Evolutionary conservation across 1,140 invertebrate species (phyloP), one percentile per base, ranked within the genome.

Genomic region (Papilio aristodemus): DNA sequence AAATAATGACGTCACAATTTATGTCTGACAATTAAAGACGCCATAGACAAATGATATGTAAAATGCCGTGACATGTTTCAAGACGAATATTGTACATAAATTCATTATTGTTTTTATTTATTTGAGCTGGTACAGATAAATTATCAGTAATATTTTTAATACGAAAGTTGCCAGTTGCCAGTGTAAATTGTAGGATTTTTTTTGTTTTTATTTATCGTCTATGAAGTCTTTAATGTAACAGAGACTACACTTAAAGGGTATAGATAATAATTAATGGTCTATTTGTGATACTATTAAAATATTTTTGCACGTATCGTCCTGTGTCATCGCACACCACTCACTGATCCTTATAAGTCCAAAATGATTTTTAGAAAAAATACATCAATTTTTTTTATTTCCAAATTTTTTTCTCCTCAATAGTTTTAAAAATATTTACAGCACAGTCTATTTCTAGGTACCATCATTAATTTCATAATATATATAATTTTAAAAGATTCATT

Each of bases 321-420:
- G 75, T 72, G 70, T 58, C 72, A 71, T 71, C 70, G 76, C 19
- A 75, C 76, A 82, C 75, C 73, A 72, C 73, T 73, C 76, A 58
- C 64, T 68, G 71, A 32, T 69, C 70, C 72, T 57, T 68, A 69
- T 54, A 54, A 72, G 74, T 71, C 68, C 75, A 80, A 79, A 84
- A 80, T 81, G 70, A 84, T 82, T 81, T 39, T 83, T 87, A 86
- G 84, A 89, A 89, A 89, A 89, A 87, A 89, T 87, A 89, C 81
- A 84, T 86, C 74, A 63, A 76, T 86, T 81, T 78, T 76, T n/a
- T n/a, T 75, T 83, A 66, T 74, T 74, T 19, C 5, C 25, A 77
- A 77, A 59, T 68, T 77, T 72, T 78, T 76, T 76, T 66, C 67
- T 76, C 60, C 74, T n/a, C n/a, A n/a, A 72, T 75, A 72, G 78